Evolutionary conservation across 1,140 invertebrate genomes (phyloP).

Genomic region (Ectropis grisescens): DNA sequence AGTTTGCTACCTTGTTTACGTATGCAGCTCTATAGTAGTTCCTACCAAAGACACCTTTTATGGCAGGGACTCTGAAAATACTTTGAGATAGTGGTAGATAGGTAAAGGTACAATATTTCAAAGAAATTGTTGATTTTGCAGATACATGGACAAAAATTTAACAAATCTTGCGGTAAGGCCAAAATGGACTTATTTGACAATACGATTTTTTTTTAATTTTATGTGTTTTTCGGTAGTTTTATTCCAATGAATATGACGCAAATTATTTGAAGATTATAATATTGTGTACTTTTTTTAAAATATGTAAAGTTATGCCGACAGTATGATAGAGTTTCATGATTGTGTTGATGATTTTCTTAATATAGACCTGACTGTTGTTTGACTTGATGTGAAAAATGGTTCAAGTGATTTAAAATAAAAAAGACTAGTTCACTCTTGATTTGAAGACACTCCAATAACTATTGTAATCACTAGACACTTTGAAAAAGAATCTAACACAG

Average conservation of each 20-base stretch:
- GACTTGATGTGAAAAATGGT: too few species aligned
- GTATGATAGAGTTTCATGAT: not conserved
- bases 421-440: too few species aligned
- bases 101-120: not conserved
- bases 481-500: too few species aligned
- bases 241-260: not conserved
- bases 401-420: too few species aligned
- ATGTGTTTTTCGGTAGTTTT: not conserved
- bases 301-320: not conserved
- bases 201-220: not conserved
- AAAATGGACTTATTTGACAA: not conserved
- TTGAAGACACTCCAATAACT: too few species aligned
- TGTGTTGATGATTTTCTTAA: too few species aligned
- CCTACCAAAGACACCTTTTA: too few species aligned
- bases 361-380: too few species aligned
- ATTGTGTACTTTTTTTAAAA: not conserved
- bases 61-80: not conserved
- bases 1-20: not conserved
- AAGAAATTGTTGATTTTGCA: not conserved
- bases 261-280: not conserved
- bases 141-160: slow-evolving; percentile 19
- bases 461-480: too few species aligned
- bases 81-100: not conserved
- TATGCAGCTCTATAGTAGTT: too few species aligned
- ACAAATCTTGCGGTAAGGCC: slow-evolving; percentile 30